Evolutionary conservation across 2,113 vertebrate species (phyloP).

Genomic region (Electrona antarctica): DNA sequence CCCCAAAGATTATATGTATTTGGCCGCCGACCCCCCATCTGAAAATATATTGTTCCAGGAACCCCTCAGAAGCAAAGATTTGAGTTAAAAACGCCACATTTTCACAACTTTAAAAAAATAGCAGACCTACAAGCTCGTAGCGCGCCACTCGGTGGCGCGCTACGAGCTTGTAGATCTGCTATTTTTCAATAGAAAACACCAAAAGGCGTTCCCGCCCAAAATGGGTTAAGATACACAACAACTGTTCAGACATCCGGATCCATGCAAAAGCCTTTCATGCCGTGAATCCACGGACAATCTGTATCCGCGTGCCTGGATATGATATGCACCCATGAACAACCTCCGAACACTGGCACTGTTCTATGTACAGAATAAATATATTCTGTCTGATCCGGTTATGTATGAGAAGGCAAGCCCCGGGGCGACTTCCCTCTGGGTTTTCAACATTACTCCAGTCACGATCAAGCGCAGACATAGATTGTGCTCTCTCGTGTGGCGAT

Average conservation of each 20-base stretch:
- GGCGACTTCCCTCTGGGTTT: conserved; percentile 55
- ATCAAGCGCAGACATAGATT: conserved; percentile 43
- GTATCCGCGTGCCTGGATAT: background rate
- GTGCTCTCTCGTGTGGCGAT: conserved; percentile 42
- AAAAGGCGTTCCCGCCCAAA: too few species aligned
- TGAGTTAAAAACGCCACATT: too few species aligned
- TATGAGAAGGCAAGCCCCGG: conserved; percentile 56
- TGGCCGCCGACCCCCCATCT: too few species aligned
- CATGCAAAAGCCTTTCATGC: background rate
- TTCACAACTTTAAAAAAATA: too few species aligned
- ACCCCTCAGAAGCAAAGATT: too few species aligned
- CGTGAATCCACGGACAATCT: background rate
- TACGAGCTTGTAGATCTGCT: too few species aligned
- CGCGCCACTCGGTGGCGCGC: too few species aligned
- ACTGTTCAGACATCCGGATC: conserved; percentile 1
- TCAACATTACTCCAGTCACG: conserved; percentile 41
- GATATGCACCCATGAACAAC: too few species aligned
- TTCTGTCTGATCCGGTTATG: conserved; percentile 58
- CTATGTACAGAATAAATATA: conserved; percentile 57
- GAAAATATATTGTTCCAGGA: too few species aligned
- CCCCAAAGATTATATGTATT: too few species aligned
- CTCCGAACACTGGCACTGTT: conserved; percentile 47
- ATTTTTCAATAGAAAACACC: too few species aligned
- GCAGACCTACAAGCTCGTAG: too few species aligned
- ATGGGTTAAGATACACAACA: conserved; percentile 28